Percentiles rank a stretch among this genome's conserved stretches.
These are phyloP conservation scores for Mohoua ochrocephala DNA, from an alignment of 2,113 vertebrate species.

Conservation along the genomic window DNA sequence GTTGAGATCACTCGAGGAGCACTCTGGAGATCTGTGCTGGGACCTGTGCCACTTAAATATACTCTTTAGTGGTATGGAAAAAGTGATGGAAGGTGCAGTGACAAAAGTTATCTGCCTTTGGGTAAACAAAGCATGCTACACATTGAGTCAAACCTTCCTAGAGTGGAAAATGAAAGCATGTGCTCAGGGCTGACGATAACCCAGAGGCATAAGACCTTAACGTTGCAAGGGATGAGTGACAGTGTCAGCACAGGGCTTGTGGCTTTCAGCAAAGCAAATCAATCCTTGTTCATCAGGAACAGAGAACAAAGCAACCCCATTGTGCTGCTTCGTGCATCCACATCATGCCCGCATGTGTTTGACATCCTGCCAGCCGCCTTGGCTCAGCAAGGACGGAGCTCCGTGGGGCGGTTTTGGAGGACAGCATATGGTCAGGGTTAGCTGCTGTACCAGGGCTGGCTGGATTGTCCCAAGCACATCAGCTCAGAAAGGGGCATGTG, in stretches of 20 bases:
- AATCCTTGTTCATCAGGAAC: not conserved
- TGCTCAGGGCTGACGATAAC: not conserved
- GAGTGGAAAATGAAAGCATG: not conserved
- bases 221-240: not conserved
- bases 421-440: not conserved
- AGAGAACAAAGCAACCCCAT: not conserved
- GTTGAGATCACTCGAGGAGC: not conserved
- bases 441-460: not conserved
- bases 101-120: not conserved
- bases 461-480: not conserved
- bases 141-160: not conserved
- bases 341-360: not conserved
- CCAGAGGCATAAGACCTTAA: not conserved
- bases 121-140: not conserved
- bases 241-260: not conserved
- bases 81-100: not conserved
- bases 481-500: not conserved
- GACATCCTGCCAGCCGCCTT: not conserved
- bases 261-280: conserved; percentile 19
- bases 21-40: not conserved
- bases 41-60: not conserved
- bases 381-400: not conserved
- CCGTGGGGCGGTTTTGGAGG: not conserved
- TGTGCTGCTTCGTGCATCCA: not conserved
- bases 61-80: not conserved